Conservation (phyloP, 2,888 invertebrate species). For the Beris chalybata region DNA sequence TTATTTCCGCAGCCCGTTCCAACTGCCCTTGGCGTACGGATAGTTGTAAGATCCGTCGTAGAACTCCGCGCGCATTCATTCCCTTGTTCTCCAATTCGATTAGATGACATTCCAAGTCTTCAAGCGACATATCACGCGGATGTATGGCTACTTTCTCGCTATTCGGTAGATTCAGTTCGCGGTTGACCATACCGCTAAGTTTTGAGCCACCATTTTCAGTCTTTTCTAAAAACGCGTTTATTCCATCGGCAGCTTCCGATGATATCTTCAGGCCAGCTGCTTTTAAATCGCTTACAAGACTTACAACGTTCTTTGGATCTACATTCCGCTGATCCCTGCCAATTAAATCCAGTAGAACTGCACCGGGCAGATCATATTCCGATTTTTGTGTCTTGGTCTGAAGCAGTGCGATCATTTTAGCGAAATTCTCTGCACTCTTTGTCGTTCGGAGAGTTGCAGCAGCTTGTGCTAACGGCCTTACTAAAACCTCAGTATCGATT, state of each 20-base stretch:
- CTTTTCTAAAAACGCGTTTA: constrained; percentile 50
- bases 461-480: constrained; percentile 58
- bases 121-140: constrained; percentile 65
- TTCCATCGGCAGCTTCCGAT: constrained; percentile 56
- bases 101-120: constrained; percentile 66
- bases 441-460: constrained; percentile 55
- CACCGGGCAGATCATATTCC: constrained; percentile 62
- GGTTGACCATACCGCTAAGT: constrained; percentile 55
- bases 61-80: constrained; percentile 67
- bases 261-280: constrained; percentile 56
- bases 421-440: constrained; percentile 57
- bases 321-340: constrained; percentile 56
- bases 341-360: constrained; percentile 58
- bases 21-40: constrained; percentile 62
- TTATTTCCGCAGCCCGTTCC: constrained; percentile 60
- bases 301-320: constrained; percentile 55
- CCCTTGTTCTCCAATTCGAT: constrained; percentile 66
- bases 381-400: constrained; percentile 54
- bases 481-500: constrained; percentile 58
- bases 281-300: constrained; percentile 56
- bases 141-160: constrained; percentile 51
- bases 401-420: constrained; percentile 59
- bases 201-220: constrained; percentile 26
- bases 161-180: constrained; percentile 53
- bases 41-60: constrained; percentile 64